Evolutionary conservation across 2,797 vertebrate genomes (phyloP).

Genomic region (Enteromius mattozi): DNA sequence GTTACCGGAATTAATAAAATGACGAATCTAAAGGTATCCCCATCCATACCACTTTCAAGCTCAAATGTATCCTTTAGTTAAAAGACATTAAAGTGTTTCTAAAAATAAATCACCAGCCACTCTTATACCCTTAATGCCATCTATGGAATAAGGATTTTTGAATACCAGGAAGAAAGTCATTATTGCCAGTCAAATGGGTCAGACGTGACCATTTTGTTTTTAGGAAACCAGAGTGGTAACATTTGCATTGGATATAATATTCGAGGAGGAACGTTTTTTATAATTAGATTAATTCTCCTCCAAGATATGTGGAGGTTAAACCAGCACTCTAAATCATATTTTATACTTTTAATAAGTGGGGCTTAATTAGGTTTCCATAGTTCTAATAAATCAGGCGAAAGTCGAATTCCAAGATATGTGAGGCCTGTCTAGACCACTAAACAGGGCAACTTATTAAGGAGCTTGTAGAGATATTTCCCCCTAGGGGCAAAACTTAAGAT

Average conservation of each 20-base stretch:
- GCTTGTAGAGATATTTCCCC: neutral
- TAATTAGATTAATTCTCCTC: neutral
- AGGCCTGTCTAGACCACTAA: too few species aligned
- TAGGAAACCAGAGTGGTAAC: neutral
- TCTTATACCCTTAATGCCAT: neutral
- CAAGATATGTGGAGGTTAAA: neutral
- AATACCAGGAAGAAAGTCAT: neutral
- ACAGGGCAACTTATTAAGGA: neutral
- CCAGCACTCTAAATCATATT: neutral
- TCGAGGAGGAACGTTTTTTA: neutral
- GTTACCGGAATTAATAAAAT: neutral
- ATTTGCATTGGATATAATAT: neutral
- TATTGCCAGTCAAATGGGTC: too few species aligned
- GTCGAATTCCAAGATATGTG: neutral
- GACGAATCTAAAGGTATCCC: neutral
- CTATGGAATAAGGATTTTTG: neutral
- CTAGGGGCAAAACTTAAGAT: neutral
- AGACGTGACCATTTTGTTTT: neutral
- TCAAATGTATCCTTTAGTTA: neutral
- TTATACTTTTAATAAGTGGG: neutral
- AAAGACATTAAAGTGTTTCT: neutral
- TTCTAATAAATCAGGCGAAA: neutral
- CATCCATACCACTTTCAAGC: neutral
- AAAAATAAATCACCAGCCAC: neutral
- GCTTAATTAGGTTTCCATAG: neutral